phyloP scores from a whole-genome alignment of 2,113 vertebrate genomes.

The Daubentonia madagascariensis region DNA sequence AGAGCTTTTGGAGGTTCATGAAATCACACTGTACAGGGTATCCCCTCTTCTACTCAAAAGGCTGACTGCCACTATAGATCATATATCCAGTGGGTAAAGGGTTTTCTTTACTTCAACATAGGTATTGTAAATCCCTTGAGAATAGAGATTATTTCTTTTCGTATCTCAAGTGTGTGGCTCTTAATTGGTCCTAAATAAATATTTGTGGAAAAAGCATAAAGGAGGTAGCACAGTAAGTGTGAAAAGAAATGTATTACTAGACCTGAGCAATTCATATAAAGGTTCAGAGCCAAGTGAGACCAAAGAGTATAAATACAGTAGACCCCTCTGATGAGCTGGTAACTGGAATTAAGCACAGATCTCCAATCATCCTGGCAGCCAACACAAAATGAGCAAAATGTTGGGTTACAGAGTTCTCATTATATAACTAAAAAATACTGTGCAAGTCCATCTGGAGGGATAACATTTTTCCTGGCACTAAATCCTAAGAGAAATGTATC shows the following conservation, averaged over 20 bases:
- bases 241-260: not conserved
- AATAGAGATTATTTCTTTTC: slow-evolving; percentile 19
- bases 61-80: not conserved
- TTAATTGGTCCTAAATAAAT: not conserved
- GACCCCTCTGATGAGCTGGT: not conserved
- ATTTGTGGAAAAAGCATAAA: slow-evolving; percentile 20
- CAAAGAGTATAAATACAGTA: not conserved
- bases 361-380: not conserved
- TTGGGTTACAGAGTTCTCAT: not conserved
- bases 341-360: not conserved
- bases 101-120: not conserved
- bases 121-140: not conserved
- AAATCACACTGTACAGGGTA: not conserved
- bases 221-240: not conserved
- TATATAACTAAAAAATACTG: not conserved
- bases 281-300: not conserved
- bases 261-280: not conserved
- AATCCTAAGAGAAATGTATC: not conserved
- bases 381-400: not conserved
- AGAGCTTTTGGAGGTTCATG: not conserved
- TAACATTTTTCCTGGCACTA: not conserved
- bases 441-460: not conserved
- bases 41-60: not conserved
- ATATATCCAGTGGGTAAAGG: not conserved
- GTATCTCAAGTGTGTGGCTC: not conserved